Conservation (phyloP, 2,888 invertebrate species). For the Schizaphis graminum region DNA sequence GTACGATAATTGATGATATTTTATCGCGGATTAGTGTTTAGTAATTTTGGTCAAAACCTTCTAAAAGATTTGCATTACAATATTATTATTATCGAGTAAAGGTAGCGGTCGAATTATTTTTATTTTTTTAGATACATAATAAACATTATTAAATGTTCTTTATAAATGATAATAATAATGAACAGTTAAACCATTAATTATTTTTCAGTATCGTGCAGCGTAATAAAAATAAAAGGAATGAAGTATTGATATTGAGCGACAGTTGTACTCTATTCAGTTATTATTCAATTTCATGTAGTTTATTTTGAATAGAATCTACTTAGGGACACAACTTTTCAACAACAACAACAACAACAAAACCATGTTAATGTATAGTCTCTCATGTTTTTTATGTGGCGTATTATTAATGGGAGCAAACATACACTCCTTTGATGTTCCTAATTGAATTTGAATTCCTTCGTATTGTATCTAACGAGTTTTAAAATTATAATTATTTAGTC, state of each 20-base stretch:
- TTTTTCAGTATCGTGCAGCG: background rate
- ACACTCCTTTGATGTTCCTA: background rate
- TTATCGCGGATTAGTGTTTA: background rate
- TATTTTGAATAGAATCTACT: background rate
- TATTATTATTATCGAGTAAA: background rate
- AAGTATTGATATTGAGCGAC: background rate
- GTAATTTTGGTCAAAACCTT: background rate
- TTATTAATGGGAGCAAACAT: background rate
- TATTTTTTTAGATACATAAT: background rate
- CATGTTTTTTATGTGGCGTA: background rate
- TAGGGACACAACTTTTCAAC: background rate
- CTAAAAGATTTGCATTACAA: background rate
- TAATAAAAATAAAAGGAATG: background rate
- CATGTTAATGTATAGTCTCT: background rate
- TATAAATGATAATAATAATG: background rate
- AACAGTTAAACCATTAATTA: background rate
- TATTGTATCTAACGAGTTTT: background rate
- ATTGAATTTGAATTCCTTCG: background rate
- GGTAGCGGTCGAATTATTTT: background rate
- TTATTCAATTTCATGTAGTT: background rate
- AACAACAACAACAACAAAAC: background rate
- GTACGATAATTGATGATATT: background rate
- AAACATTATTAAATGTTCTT: background rate
- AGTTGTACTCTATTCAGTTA: background rate
- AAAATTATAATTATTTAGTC: slow-evolving; percentile 2